Conservation (phyloP, 2,113 vertebrate species). For the Cyanoliseus patagonus region DNA sequence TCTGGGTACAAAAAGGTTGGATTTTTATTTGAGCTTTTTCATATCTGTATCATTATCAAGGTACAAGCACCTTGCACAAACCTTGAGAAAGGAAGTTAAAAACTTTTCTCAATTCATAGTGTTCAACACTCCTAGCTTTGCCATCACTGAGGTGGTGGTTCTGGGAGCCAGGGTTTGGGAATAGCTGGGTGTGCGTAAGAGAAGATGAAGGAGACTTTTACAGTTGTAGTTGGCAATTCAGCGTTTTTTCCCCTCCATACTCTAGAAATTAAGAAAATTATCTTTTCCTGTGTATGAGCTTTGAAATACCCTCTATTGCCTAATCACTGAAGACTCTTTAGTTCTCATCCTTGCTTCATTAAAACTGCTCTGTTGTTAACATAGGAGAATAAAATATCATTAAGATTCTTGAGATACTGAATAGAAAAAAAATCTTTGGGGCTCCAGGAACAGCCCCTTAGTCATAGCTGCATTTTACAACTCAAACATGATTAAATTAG, state of each 20-base stretch:
- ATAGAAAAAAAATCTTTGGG: background rate
- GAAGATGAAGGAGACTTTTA: background rate
- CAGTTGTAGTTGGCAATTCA: background rate
- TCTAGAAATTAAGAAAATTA: background rate
- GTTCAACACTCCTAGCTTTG: background rate
- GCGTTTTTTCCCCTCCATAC: background rate
- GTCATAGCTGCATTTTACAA: background rate
- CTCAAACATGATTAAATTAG: background rate
- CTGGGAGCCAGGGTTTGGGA: background rate
- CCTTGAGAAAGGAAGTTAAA: background rate
- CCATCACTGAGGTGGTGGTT: background rate
- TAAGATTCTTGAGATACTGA: background rate
- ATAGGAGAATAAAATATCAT: background rate
- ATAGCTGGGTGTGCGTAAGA: background rate
- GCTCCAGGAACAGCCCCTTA: background rate
- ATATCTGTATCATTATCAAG: fast-evolving
- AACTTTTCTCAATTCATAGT: background rate
- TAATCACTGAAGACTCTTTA: background rate
- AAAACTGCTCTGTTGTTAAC: background rate
- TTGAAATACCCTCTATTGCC: background rate
- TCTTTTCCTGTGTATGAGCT: background rate
- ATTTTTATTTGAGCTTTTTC: background rate
- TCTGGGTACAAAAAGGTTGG: background rate
- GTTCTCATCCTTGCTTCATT: background rate
- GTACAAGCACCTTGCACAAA: background rate